Evolutionary conservation across 2,113 vertebrate species (phyloP).

Genomic region (Strix aluco): DNA sequence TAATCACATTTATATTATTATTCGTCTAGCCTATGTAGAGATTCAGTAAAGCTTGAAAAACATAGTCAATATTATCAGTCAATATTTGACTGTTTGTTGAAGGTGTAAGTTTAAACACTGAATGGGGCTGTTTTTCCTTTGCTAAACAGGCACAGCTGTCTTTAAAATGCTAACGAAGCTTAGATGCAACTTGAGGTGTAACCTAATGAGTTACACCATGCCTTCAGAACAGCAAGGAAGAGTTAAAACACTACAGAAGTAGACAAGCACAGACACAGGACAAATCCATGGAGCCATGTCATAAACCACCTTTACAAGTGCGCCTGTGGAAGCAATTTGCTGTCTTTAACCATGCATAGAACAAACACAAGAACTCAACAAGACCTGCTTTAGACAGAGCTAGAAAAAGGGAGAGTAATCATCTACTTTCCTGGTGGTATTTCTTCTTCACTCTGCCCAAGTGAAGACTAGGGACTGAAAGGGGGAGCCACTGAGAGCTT

Average conservation of each 20-base stretch:
- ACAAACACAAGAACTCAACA: not conserved
- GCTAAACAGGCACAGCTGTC: not conserved
- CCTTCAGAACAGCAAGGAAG: not conserved
- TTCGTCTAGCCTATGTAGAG: not conserved
- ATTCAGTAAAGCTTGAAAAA: slow-evolving; percentile 8
- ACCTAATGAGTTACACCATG: slow-evolving; percentile 1
- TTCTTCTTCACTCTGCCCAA: not conserved
- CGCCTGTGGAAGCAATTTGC: slow-evolving; percentile 30
- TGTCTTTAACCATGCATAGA: not conserved
- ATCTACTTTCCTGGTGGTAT: not conserved
- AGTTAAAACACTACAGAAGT: not conserved
- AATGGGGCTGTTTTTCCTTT: not conserved
- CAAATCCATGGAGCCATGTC: not conserved
- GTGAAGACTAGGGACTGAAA: not conserved
- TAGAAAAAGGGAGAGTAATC: not conserved
- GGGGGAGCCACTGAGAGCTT: not conserved
- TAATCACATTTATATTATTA: slow-evolving; percentile 1
- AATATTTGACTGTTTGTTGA: not conserved
- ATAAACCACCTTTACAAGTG: not conserved
- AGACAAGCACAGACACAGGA: not conserved
- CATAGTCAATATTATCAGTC: not conserved
- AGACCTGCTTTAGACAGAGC: not conserved
- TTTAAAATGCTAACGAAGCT: not conserved
- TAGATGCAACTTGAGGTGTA: not conserved
- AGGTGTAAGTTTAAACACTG: not conserved